Evolutionary conservation across 1,140 invertebrate species (phyloP).

Genomic region (Ylistrum balloti): DNA sequence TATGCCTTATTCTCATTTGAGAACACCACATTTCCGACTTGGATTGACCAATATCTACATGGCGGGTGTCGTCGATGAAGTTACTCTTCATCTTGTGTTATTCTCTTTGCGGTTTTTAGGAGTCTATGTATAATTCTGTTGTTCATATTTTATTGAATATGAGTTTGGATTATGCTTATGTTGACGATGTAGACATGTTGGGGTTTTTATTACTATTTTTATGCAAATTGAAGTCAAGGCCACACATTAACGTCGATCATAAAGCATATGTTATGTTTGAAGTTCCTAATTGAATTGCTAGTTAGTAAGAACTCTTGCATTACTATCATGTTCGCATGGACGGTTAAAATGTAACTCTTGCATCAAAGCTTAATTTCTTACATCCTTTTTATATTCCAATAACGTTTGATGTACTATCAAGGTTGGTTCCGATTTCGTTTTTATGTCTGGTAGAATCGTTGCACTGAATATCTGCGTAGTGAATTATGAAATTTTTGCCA

Average conservation of each 20-base stretch:
- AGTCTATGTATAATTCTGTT: no score
- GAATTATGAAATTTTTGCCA: not conserved
- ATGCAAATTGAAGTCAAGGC: not conserved
- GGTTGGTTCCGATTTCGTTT: not conserved
- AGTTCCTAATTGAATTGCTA: not conserved
- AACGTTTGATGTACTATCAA: not conserved
- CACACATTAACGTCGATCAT: not conserved
- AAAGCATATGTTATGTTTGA: not conserved
- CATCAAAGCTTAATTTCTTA: not conserved
- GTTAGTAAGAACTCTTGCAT: not conserved
- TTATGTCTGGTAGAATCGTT: not conserved
- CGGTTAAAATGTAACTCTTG: not conserved
- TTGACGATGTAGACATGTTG: not conserved
- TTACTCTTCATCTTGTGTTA: no score
- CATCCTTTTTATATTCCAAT: not conserved
- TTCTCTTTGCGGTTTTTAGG: no score
- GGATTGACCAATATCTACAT: no score
- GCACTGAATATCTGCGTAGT: not conserved
- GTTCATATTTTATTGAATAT: no score
- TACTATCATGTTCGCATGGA: not conserved
- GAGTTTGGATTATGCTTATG: no score
- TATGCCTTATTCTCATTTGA: no score
- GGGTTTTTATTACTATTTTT: not conserved
- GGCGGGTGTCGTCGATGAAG: no score
- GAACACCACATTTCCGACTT: no score